These are phyloP conservation scores for Meandrina meandrites DNA, from an alignment of 92 coral and sea anemone genomes.

Conservation along the genomic window DNA sequence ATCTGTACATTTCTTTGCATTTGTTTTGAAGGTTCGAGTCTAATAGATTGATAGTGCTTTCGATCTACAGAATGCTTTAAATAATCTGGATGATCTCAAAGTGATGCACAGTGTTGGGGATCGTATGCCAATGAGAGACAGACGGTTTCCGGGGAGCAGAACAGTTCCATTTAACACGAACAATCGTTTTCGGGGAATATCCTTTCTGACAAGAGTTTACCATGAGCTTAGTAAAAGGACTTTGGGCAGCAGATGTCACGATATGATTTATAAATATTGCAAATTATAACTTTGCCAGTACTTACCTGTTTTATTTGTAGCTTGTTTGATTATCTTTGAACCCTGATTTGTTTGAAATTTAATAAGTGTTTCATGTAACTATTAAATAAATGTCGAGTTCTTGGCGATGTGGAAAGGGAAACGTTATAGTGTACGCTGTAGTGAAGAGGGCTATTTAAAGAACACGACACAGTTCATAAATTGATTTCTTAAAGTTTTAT, in stretches of 20 bases:
- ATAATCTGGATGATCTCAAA: constrained; percentile 70
- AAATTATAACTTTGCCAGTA: neutral
- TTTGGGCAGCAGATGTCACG: constrained; percentile 47
- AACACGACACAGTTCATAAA: neutral
- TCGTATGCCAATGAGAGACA: constrained; percentile 71
- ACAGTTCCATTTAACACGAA: constrained; percentile 68
- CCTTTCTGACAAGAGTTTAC: constrained; percentile 51
- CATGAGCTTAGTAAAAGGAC: constrained; percentile 27
- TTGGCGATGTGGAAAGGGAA: neutral
- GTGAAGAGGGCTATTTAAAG: neutral
- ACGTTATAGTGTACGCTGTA: constrained; percentile 4
- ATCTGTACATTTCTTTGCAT: constrained; percentile 45
- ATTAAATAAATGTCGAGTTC: neutral
- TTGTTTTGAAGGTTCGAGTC: constrained; percentile 43
- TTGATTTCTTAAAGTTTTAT: constrained; percentile 6
- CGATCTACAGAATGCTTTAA: constrained; percentile 71
- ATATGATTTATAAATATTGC: constrained; percentile 22
- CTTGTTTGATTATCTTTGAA: neutral
- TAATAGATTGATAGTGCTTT: constrained; percentile 40
- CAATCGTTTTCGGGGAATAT: constrained; percentile 67
- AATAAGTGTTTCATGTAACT: constrained; percentile 4
- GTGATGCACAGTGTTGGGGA: constrained; percentile 60
- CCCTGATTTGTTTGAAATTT: constrained; percentile 20
- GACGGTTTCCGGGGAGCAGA: constrained; percentile 69
- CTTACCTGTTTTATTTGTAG: neutral